Evolutionary conservation across 2,888 invertebrate species (phyloP), one percentile per base, ranked within the genome.

Genomic region (Sinhomidia bicolor): DNA sequence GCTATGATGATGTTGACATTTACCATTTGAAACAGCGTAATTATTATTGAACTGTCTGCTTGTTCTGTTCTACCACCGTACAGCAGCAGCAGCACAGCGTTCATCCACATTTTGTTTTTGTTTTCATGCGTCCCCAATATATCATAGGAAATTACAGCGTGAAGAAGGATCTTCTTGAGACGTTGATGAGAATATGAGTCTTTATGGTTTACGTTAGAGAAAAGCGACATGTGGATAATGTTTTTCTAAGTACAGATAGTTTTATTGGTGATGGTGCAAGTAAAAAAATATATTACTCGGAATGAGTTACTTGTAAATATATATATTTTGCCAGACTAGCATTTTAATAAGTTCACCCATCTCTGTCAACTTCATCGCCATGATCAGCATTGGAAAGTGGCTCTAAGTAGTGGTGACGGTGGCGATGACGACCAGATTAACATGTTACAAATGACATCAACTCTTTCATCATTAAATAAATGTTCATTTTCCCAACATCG

Each of bases 361-460:
- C 36, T 36, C 65, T 65, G 32, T 65, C 36, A 36, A 12, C 12
- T 7, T n/a, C 57, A 36, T 85, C 79, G 1, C 29, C 6, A 10
- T 65, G 7, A 36, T 79, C 79, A 85, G n/a, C n/a, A n/a, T n/a
- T 78, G 51, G 36, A 20, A 5, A 71, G 54, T 36, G 10, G 26
- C 51, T 74, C 74, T 23, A 62, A 47, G 47, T 60, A 26, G 81
- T 62, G 29, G n/a, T 10, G 29, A 41, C 7, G 82, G 60, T 62
- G 20, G 20, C 10, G 68, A 51, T 68, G 81, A 62, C 41, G 80
- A 84, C 80, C 88, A 90, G 89, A 92, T 92, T 92, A 91, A 90
- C 90, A 92, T 89, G 91, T 91, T 92, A 91, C 81, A 91, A 91
- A 91, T 91, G 90, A 90, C 90, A 90, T 84, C 36, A 81, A 87